Evolutionary conservation across 2,113 vertebrate genomes (phyloP).

Genomic region (Vombatus ursinus): DNA sequence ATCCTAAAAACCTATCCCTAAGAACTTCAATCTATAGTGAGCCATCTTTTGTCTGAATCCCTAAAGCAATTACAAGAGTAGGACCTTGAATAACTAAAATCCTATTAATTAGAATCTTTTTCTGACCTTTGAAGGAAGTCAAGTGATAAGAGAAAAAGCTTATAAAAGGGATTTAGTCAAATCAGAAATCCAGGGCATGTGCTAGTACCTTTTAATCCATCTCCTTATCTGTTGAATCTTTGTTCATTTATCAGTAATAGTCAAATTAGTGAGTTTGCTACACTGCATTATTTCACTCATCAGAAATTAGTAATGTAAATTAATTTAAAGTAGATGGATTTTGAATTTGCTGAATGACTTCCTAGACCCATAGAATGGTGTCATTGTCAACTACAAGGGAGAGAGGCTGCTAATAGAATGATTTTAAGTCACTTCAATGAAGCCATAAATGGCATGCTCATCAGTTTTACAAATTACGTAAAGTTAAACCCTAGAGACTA

Average conservation of each 20-base stretch:
- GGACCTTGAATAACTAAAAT: background rate
- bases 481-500: background rate
- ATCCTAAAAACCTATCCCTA: no score
- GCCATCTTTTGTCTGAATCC: background rate
- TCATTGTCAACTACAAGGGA: background rate
- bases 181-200: background rate
- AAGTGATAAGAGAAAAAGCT: conserved; percentile 10
- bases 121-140: background rate
- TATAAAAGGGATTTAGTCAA: background rate
- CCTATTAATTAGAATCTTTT: background rate
- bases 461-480: background rate
- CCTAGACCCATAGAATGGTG: background rate
- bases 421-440: background rate
- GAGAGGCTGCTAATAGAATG: background rate
- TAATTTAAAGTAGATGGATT: background rate
- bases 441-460: background rate
- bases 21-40: background rate
- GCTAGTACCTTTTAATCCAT: background rate
- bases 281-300: background rate
- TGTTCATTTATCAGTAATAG: background rate
- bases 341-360: background rate
- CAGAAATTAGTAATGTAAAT: conserved; percentile 3
- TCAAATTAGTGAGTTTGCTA: background rate
- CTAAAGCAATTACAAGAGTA: background rate
- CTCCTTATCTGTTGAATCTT: background rate